phyloP scores from a whole-genome alignment of 2,113 vertebrate genomes.

The Crocuta crocuta region DNA sequence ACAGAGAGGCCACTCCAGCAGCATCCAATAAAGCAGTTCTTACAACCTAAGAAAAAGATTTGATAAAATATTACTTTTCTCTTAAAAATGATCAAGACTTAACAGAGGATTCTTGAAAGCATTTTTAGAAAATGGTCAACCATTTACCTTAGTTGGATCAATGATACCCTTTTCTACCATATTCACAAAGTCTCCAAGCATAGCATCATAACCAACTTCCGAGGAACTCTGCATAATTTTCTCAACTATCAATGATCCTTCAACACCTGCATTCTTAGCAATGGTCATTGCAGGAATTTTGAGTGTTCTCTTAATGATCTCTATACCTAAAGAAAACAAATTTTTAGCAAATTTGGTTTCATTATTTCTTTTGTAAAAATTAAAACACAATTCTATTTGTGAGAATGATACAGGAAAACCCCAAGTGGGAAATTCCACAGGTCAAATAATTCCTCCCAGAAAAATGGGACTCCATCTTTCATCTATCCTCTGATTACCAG shows the following conservation, averaged over 20 bases:
- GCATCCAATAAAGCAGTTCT: slow-evolving; percentile 98
- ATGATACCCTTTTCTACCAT: slow-evolving; percentile 99
- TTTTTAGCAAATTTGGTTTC: not conserved
- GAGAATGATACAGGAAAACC: not conserved
- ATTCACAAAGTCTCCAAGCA: slow-evolving; percentile 96
- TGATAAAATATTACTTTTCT: slow-evolving; percentile 13
- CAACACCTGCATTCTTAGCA: slow-evolving; percentile 97
- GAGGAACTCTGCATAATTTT: slow-evolving; percentile 94
- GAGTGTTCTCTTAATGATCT: slow-evolving; percentile 95
- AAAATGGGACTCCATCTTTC: not conserved
- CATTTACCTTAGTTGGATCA: slow-evolving; percentile 96
- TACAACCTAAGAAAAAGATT: slow-evolving; percentile 91
- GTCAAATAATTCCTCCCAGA: not conserved
- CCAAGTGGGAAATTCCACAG: not conserved
- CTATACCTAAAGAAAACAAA: slow-evolving; percentile 91
- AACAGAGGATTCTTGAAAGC: not conserved
- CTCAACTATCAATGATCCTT: slow-evolving; percentile 97
- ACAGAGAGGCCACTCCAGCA: slow-evolving; percentile 96
- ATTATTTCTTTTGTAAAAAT: not conserved
- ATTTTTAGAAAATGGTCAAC: not conserved
- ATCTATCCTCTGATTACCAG: not conserved
- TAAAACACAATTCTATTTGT: not conserved
- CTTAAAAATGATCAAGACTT: not conserved
- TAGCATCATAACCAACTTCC: slow-evolving; percentile 96
- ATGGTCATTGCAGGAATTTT: slow-evolving; percentile 98